Evolutionary conservation across 2,888 invertebrate species (phyloP).

Genomic region (Abscondita cerata): DNA sequence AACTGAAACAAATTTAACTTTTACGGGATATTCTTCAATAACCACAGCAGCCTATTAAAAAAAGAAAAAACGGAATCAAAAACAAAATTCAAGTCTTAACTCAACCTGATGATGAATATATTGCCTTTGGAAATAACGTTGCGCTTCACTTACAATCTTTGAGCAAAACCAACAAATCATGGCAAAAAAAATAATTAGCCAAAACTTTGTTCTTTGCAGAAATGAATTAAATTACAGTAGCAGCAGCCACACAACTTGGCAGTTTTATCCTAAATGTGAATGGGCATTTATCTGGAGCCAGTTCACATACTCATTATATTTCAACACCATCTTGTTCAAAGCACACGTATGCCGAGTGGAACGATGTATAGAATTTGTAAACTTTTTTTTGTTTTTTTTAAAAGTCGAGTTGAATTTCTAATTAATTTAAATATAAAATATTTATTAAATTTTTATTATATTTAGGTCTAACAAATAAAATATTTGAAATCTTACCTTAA

Average conservation of each 20-base stretch:
- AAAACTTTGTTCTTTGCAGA: too few relatives aligned
- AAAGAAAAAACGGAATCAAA: background rate
- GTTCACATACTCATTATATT: background rate
- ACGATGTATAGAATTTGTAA: background rate
- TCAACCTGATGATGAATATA: constrained; percentile 1
- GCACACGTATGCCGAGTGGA: background rate
- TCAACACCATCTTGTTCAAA: background rate
- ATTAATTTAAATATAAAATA: background rate
- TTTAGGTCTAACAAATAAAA: background rate
- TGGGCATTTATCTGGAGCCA: too few relatives aligned
- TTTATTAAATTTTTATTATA: background rate
- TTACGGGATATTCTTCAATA: too few relatives aligned
- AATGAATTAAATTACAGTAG: background rate
- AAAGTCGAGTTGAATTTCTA: background rate
- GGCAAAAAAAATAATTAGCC: constrained; percentile 6
- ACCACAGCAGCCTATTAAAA: too few relatives aligned
- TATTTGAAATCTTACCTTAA: background rate
- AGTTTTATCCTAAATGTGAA: too few relatives aligned
- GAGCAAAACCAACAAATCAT: background rate
- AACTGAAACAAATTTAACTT: too few relatives aligned
- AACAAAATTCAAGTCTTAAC: too few relatives aligned
- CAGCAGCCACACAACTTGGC: background rate
- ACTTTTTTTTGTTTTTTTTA: background rate
- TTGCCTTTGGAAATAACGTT: background rate
- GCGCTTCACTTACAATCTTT: background rate